A percentile compares a stretch with the other conserved stretches of the same genome.
These are phyloP conservation scores for Erebia ligea DNA, from an alignment of 2,888 invertebrate genomes.

Conservation along the genomic window DNA sequence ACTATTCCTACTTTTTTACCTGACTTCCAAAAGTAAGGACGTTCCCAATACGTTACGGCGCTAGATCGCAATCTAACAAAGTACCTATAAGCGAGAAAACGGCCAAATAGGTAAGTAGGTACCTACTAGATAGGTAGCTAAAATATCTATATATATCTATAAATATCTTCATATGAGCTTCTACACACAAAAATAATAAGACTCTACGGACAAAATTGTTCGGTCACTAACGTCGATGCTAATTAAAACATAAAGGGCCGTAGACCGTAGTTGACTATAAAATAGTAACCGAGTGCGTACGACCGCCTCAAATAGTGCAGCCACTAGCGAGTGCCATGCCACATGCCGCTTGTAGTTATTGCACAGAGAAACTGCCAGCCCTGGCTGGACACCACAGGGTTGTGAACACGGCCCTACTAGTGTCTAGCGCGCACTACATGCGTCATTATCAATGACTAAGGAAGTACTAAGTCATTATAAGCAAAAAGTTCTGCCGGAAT, in stretches of 20 bases:
- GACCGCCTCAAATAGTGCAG: slow-evolving; percentile 67
- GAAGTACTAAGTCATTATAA: too few species aligned
- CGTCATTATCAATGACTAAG: too few species aligned
- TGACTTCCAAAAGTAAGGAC: too few species aligned
- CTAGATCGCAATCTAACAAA: too few species aligned
- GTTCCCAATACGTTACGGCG: too few species aligned
- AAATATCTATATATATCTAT: not conserved
- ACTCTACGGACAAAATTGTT: not conserved
- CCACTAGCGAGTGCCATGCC: slow-evolving; percentile 43
- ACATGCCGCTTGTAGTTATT: slow-evolving; percentile 60
- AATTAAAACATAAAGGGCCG: slow-evolving; percentile 74
- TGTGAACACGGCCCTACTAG: not conserved
- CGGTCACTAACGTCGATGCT: slow-evolving; percentile 46
- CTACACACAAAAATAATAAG: not conserved
- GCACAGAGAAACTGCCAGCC: slow-evolving; percentile 48
- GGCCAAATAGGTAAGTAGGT: too few species aligned
- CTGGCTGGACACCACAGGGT: slow-evolving; percentile 21
- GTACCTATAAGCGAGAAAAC: too few species aligned
- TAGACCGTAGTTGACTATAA: slow-evolving; percentile 64
- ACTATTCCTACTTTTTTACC: too few species aligned
- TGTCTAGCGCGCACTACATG: too few species aligned
- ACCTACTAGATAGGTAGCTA: too few species aligned
- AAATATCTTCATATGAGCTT: not conserved
- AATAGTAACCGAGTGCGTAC: slow-evolving; percentile 54
- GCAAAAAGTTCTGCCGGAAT: too few species aligned